Evolutionary conservation across 2,797 vertebrate genomes (phyloP).

Genomic region (Molossus alvarezi): DNA sequence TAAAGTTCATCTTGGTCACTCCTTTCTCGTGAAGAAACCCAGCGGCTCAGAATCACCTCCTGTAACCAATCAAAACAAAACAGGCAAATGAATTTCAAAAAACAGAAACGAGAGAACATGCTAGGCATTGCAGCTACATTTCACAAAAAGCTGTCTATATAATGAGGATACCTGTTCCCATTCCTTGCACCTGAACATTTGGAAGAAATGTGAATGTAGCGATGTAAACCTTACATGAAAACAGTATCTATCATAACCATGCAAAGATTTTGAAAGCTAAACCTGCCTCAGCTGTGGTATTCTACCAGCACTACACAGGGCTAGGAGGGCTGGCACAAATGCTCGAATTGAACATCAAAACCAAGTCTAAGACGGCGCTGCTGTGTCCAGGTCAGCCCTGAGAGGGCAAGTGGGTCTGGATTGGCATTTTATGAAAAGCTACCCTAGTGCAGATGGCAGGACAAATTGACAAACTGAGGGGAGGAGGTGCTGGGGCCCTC

Average conservation of each 20-base stretch:
- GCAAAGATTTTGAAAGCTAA: neutral
- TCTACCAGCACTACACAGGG: neutral
- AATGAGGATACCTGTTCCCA: neutral
- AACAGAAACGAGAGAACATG: neutral
- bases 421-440: neutral
- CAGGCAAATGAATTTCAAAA: neutral
- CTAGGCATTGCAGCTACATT: neutral
- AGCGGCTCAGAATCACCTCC: conserved; percentile 94
- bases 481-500: neutral
- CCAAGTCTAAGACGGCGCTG: neutral
- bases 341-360: neutral
- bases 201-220: neutral
- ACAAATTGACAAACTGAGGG: neutral
- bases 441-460: neutral
- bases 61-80: conserved; percentile 84
- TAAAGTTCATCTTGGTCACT: conserved; percentile 92
- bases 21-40: conserved; percentile 95
- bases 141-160: neutral
- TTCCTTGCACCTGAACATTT: neutral
- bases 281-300: neutral
- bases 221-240: neutral
- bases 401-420: neutral
- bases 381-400: neutral
- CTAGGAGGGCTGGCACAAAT: accelerated
- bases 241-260: too few species aligned